A percentile compares a stretch with the other conserved stretches of the same genome.
Evolutionary conservation across 2,113 vertebrate genomes (phyloP).

Genomic region (Ifrita kowaldi): DNA sequence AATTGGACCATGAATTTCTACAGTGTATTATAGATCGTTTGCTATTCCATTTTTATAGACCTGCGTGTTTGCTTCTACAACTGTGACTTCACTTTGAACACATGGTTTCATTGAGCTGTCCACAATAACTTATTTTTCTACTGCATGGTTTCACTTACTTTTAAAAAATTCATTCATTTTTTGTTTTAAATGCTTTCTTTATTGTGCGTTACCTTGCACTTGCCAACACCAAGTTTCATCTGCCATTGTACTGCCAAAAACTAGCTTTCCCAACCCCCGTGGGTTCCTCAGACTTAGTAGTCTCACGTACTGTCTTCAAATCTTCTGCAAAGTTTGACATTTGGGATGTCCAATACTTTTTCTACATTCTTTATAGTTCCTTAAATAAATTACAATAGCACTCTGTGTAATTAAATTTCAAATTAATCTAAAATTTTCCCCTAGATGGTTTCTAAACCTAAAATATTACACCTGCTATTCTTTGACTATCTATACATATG

Average conservation of each 20-base stretch:
- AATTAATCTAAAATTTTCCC: background rate
- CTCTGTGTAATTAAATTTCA: background rate
- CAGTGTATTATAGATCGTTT: background rate
- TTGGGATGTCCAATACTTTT: background rate
- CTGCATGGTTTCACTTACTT: background rate
- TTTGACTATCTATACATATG: background rate
- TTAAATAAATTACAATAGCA: background rate
- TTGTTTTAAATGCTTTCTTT: background rate
- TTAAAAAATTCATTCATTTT: background rate
- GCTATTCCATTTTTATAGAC: constrained; percentile 9
- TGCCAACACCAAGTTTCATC: background rate
- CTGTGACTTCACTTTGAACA: constrained; percentile 9
- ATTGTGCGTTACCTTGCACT: background rate
- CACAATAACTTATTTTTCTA: constrained; percentile 52
- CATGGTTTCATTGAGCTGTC: constrained; percentile 62
- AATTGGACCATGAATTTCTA: background rate
- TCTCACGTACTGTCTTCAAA: background rate
- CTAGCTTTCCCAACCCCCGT: background rate
- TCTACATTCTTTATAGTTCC: background rate
- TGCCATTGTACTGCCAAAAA: background rate
- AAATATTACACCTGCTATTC: background rate
- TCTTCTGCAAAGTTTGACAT: background rate
- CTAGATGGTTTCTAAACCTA: background rate
- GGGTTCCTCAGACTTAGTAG: background rate
- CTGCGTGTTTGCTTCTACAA: background rate